These are phyloP conservation scores for Drosophila planitibia DNA, from an alignment of 2,888 invertebrate genomes.

Conservation along the genomic window DNA sequence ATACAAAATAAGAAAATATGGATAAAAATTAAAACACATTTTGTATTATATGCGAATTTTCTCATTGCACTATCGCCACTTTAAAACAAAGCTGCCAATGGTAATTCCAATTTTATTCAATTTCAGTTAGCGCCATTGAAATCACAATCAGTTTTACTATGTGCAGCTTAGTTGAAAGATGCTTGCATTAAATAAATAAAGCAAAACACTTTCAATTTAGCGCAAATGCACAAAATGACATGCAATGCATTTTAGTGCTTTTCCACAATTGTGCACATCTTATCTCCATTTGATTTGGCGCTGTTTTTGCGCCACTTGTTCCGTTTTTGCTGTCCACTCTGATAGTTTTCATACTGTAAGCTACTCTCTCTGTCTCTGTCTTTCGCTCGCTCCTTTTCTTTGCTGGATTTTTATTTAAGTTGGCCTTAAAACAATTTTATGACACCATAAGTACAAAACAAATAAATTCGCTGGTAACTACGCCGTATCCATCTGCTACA, in stretches of 20 bases:
- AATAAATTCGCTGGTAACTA: slow-evolving; percentile 68
- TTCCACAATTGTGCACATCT: slow-evolving; percentile 43
- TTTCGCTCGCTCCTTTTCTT: not conserved
- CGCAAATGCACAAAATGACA: slow-evolving; percentile 59
- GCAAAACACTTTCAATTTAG: slow-evolving; percentile 68
- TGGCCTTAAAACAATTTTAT: slow-evolving; percentile 78
- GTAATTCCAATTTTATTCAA: not conserved
- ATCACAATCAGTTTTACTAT: not conserved
- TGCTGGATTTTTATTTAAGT: slow-evolving; percentile 64
- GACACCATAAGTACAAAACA: slow-evolving; percentile 78
- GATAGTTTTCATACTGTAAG: slow-evolving; percentile 18
- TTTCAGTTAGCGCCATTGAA: not conserved
- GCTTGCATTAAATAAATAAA: slow-evolving; percentile 48
- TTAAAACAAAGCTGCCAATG: not conserved
- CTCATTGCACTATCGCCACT: not conserved
- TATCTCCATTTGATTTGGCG: slow-evolving; percentile 60
- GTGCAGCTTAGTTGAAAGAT: slow-evolving; percentile 2
- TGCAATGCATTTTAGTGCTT: slow-evolving; percentile 64
- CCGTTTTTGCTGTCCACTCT: slow-evolving; percentile 38
- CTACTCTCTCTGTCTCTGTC: not conserved
- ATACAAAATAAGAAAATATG: not conserved
- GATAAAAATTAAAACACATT: not conserved
- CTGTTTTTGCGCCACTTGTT: slow-evolving; percentile 40
- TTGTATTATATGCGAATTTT: not conserved
- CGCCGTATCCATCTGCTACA: slow-evolving; percentile 6